Base-by-base conservation (phyloP, 2,888 invertebrate genomes). In the Cremastinae sp. region DNA sequence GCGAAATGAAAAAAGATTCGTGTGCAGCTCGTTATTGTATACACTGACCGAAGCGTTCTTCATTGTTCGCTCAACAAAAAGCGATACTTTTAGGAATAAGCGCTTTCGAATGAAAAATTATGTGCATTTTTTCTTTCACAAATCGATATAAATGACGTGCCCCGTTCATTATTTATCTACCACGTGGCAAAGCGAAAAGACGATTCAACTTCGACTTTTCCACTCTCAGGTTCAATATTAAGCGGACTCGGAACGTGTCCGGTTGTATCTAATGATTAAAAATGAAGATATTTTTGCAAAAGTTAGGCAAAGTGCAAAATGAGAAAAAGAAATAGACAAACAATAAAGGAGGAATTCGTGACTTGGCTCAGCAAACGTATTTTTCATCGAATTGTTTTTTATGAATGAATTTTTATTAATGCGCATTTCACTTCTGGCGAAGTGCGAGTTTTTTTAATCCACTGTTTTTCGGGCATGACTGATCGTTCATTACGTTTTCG, bases 151-250 rank as follows among this genome's bases (percentile, higher is more conserved):
- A 53, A n/a, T 47, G 16, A 41, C 36, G 41, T 18, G 10, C 2
- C 36, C 28, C 20, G 51, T 38, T 51, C n/a, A n/a, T n/a, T n/a
- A n/a, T n/a, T n/a, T n/a, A n/a, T n/a, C n/a, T 51, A 9, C 22
- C 51, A n/a, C 20, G 5, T 3, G 3, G 16, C n/a, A 49, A 45
- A n/a, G 54, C 36, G 38, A 54, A 72, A 12, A 58, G 65, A 45
- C n/a, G n/a, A n/a, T n/a, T n/a, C n/a, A n/a, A 20, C 34, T 53
- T 9, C 58, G 58, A 56, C 47, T 28, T 14, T 18, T 45, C 56
- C n/a, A 28, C 64, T 41, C 71, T 64, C 58, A 56, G 64, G 59
- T 38, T 72, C 41, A 72, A 51, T 34, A 62, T 34, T 14, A 10
- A 20, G 12, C 7, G 20, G 41, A 58, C n/a, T 16, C 20, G 20